Evolutionary conservation across 2,113 vertebrate species (phyloP).

Genomic region (Notechis scutatus): DNA sequence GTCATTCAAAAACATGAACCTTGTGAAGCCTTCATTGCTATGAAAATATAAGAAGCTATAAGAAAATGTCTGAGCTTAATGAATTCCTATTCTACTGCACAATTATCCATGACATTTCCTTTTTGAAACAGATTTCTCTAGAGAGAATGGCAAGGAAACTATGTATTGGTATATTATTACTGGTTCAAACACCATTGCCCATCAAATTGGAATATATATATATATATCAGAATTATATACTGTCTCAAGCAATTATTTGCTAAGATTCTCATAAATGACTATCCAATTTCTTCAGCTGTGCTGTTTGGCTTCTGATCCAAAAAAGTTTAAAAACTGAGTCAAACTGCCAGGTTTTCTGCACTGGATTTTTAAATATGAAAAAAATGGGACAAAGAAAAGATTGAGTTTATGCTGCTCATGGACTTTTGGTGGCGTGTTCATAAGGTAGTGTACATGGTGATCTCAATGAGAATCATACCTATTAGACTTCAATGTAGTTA

Average conservation of each 20-base stretch:
- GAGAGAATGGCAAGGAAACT: background rate
- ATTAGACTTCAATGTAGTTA: background rate
- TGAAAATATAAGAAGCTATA: background rate
- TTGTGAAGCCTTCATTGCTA: background rate
- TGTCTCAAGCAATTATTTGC: background rate
- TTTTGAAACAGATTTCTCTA: background rate
- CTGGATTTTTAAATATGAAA: background rate
- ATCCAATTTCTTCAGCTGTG: background rate
- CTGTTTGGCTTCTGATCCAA: background rate
- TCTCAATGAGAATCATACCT: background rate
- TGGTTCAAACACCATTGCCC: accelerated
- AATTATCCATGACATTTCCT: conserved; percentile 2
- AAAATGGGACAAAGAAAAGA: background rate
- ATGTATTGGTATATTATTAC: accelerated
- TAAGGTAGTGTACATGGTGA: background rate
- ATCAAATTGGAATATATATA: too few relatives aligned
- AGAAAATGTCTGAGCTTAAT: background rate
- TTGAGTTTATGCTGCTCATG: background rate
- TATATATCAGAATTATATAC: accelerated
- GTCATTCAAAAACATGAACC: background rate
- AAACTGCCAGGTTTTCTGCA: background rate
- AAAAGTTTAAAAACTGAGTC: background rate
- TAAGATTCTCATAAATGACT: background rate
- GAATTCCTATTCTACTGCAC: background rate
- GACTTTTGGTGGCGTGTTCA: background rate